Conservation (phyloP, 1,140 invertebrate genomes). For the Manduca sexta region DNA sequence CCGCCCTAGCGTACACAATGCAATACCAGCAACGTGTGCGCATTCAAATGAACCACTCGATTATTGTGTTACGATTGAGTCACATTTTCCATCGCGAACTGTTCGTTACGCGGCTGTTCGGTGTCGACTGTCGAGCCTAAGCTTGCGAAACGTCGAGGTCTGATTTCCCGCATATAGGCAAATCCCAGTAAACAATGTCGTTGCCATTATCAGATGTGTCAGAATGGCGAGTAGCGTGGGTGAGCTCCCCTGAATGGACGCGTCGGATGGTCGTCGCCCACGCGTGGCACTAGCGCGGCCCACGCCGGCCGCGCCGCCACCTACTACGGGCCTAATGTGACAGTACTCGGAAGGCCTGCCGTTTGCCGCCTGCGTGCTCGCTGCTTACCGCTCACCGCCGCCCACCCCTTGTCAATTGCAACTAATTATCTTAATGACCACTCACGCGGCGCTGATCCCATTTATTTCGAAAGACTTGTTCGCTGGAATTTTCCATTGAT, state of each 20-base stretch:
- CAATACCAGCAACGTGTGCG: conserved; percentile 12
- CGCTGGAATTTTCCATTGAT: too few relatives aligned
- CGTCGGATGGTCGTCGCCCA: conserved; percentile 32
- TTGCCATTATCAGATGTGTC: conserved; percentile 47
- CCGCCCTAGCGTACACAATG: conserved; percentile 24
- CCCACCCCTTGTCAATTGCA: conserved; percentile 11
- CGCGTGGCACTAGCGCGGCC: conserved; percentile 21
- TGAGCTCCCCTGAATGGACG: conserved; percentile 51
- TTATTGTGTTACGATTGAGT: conserved; percentile 12
- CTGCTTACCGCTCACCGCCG: conserved; percentile 7
- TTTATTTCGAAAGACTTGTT: too few relatives aligned
- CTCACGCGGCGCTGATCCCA: conserved; percentile 21
- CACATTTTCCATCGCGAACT: conserved; percentile 2
- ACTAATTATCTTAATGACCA: conserved; percentile 36
- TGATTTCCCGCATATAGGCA: conserved; percentile 26
- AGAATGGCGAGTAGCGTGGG: conserved; percentile 41
- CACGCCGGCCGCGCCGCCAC: conserved; percentile 16
- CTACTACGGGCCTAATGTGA: conserved; percentile 18
- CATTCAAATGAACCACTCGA: conserved; percentile 17
- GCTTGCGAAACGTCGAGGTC: too few relatives aligned
- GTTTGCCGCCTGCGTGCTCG: conserved; percentile 2
- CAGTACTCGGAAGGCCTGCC: conserved; percentile 13
- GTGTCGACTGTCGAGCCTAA: too few relatives aligned
- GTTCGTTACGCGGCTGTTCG: conserved; percentile 3
- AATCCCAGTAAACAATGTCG: conserved; percentile 32